These are phyloP conservation scores for Hypanus sabinus DNA, from an alignment of 2,113 vertebrate species.

Conservation along the genomic window DNA sequence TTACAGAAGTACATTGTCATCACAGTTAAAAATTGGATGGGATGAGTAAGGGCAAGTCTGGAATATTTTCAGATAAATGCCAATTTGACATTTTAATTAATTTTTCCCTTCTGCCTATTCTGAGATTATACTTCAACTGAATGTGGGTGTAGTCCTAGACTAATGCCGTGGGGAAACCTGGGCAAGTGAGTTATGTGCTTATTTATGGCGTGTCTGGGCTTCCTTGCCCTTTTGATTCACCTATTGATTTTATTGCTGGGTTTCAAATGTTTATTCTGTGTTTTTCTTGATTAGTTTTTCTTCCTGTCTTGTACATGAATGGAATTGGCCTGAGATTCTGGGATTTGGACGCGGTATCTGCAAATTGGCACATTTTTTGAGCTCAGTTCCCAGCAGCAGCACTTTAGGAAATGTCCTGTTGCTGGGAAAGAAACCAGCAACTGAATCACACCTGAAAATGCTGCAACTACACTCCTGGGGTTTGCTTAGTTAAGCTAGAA, in stretches of 20 bases:
- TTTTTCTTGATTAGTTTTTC: neutral
- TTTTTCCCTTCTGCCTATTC: neutral
- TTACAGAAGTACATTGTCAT: neutral
- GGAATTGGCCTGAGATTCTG: neutral
- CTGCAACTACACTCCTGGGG: neutral
- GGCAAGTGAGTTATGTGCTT: neutral
- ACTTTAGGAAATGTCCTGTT: neutral
- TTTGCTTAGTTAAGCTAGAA: neutral
- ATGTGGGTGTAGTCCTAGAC: neutral
- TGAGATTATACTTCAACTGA: neutral
- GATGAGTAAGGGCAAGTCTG: neutral
- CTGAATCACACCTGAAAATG: neutral
- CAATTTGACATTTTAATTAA: no score
- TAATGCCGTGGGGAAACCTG: neutral
- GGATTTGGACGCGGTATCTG: neutral
- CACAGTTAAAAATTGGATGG: neutral
- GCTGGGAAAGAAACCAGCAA: neutral
- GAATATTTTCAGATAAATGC: neutral
- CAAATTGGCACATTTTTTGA: neutral
- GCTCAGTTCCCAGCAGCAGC: neutral
- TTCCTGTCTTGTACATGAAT: neutral
- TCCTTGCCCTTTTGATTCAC: neutral
- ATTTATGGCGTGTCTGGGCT: neutral
- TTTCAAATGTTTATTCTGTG: neutral
- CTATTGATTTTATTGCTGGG: neutral